phyloP scores from a whole-genome alignment of 2,113 vertebrate genomes.

The Acrocephalus kingi region DNA sequence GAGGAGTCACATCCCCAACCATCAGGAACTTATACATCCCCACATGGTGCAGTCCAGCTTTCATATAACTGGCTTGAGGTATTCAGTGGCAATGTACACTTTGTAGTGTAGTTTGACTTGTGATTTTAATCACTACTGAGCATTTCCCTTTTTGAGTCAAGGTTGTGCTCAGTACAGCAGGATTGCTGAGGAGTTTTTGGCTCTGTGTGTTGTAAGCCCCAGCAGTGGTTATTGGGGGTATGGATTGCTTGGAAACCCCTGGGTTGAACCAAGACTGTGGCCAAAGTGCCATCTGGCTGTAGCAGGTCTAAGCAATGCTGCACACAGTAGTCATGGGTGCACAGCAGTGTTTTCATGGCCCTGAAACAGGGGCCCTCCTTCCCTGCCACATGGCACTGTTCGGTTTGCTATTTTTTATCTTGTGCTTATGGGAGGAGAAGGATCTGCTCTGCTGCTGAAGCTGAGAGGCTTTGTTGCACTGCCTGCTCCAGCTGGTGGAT shows the following conservation, averaged over 20 bases:
- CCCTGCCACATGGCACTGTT: not conserved
- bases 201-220: not conserved
- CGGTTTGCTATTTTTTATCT: not conserved
- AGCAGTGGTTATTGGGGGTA: not conserved
- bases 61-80: not conserved
- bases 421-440: not conserved
- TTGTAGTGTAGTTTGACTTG: not conserved
- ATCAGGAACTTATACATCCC: not conserved
- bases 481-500: not conserved
- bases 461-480: not conserved
- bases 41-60: not conserved
- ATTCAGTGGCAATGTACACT: not conserved
- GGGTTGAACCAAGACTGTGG: not conserved
- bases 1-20: not conserved
- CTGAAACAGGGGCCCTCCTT: not conserved
- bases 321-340: not conserved
- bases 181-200: not conserved
- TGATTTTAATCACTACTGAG: not conserved
- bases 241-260: fast-evolving
- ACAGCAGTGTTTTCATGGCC: not conserved
- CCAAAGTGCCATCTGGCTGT: not conserved
- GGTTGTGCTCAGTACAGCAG: not conserved
- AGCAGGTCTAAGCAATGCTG: not conserved
- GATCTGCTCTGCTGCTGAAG: not conserved
- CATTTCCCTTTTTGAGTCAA: not conserved